Evolutionary conservation across 2,113 vertebrate species (phyloP), one percentile per base, ranked within the genome.

Genomic region (Pterophyllum scalare): DNA sequence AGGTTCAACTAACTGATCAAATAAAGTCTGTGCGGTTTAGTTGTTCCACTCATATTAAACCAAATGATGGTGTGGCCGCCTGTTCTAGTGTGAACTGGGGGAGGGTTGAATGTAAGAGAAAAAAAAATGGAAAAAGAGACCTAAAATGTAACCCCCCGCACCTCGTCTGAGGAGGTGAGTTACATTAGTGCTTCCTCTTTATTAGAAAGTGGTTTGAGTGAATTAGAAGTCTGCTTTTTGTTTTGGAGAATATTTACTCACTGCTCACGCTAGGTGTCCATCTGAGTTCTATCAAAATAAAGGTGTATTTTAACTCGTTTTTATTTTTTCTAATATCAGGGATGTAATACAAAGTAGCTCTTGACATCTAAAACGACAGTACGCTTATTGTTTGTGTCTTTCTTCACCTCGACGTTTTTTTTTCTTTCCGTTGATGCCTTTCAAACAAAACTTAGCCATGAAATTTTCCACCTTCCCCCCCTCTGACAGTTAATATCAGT

Each of bases 301-400:
- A 38, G 86, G 77, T 88, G 77, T 77, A 88, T 91, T 81, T 88
- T 65, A 80, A 85, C 85, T 75, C 33, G 20, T 87, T 85, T 78
- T 28, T 82, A 80, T 86, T 87, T 89, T 85, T 92, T 94, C 90
- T 94, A 94, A 93, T 95, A 95, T 95, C 95, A 95, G 95, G 96
- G 95, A 88, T 93, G 92, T 88, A 91, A 95, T 87, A 89, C 70
- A 77, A 90, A 89, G 84, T 94, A 94, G 89, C 89, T 92, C 87
- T 85, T 87, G 81, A 89, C 80, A 82, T 91, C 77, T 84, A 81
- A 90, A 85, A 88, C 83, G 52, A 88, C 84, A 92, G 83, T 85
- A 81, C 83, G 58, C 75, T 77, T 85, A 10, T 82, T 84, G 78
- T 88, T 91, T 87, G 77, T 88, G 88, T 92, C 82, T 84, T 87